Percentiles rank a stretch among this genome's conserved stretches.
These are phyloP conservation scores for Parus major DNA, from an alignment of 2,113 vertebrate genomes.

Conservation along the genomic window DNA sequence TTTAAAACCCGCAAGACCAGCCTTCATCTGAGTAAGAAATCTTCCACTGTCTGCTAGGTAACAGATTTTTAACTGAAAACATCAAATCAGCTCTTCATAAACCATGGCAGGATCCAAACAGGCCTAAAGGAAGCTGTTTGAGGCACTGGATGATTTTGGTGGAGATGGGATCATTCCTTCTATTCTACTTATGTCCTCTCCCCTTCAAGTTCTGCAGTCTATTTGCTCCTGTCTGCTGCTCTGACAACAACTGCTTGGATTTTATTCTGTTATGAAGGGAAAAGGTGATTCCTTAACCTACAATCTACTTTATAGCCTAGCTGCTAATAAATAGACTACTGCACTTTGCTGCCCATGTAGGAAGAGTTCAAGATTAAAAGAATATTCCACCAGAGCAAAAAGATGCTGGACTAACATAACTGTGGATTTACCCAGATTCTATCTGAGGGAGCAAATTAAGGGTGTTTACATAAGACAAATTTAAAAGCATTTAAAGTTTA, in stretches of 20 bases:
- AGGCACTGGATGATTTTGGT: not conserved
- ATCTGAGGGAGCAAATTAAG: not conserved
- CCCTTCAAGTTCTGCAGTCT: not conserved
- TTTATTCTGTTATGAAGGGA: not conserved
- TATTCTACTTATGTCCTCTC: not conserved
- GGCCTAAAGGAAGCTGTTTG: not conserved
- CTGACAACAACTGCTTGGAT: not conserved
- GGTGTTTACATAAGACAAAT: not conserved
- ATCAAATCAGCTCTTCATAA: not conserved
- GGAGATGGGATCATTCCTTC: not conserved
- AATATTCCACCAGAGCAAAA: not conserved
- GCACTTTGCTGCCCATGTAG: not conserved
- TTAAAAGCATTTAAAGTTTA: not conserved
- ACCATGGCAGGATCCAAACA: fast-evolving
- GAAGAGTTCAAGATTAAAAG: not conserved
- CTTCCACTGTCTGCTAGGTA: not conserved
- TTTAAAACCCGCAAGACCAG: not conserved
- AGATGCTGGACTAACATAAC: not conserved
- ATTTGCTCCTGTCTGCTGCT: not conserved
- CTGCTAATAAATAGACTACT: not conserved
- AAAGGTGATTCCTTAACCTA: not conserved
- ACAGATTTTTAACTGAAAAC: not conserved
- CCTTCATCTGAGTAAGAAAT: not conserved
- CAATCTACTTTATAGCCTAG: not conserved
- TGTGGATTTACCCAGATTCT: not conserved